phyloP scores from a whole-genome alignment of 2,888 invertebrate genomes.

The Drosophila tanythrix region DNA sequence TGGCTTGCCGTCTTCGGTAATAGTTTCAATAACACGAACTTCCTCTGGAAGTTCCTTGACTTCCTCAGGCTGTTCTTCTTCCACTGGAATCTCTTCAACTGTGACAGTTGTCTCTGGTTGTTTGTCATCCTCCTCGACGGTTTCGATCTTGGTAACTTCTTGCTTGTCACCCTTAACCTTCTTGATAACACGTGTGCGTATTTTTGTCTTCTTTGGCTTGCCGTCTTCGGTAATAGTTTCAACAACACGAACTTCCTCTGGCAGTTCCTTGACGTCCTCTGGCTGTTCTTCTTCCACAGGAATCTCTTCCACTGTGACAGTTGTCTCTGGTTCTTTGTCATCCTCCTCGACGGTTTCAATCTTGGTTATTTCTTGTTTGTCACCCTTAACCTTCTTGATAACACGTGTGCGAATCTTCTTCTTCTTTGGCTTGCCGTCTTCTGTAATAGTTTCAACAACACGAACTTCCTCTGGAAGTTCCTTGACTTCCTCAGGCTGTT shows the following conservation, averaged over 20 bases:
- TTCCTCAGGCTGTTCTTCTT: slow-evolving; percentile 36
- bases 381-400: slow-evolving; percentile 53
- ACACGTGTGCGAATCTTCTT: slow-evolving; percentile 53
- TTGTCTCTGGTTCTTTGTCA: slow-evolving; percentile 35
- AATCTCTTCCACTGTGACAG: slow-evolving; percentile 27
- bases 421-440: slow-evolving; percentile 46
- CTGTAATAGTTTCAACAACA: slow-evolving; percentile 38
- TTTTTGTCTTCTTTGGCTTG: slow-evolving; percentile 35
- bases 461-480: slow-evolving; percentile 49
- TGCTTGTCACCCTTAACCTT: slow-evolving; percentile 46
- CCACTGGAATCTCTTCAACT: slow-evolving; percentile 41
- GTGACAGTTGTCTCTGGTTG: slow-evolving; percentile 42
- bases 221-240: slow-evolving; percentile 35
- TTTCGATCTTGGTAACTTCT: slow-evolving; percentile 48
- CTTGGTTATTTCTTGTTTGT: slow-evolving; percentile 53
- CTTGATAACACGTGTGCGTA: slow-evolving; percentile 43
- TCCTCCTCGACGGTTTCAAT: slow-evolving; percentile 46
- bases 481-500: slow-evolving; percentile 28
- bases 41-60: slow-evolving; percentile 46
- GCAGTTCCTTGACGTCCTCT: slow-evolving; percentile 33
- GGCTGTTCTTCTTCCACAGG: slow-evolving; percentile 14
- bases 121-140: slow-evolving; percentile 43
- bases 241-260: slow-evolving; percentile 31
- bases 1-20: slow-evolving; percentile 44
- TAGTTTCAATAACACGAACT: slow-evolving; percentile 39